Percentiles rank a stretch among this genome's conserved stretches.
Conservation (phyloP, 1,140 invertebrate genomes). For the Drosophila melanogaster region DNA sequence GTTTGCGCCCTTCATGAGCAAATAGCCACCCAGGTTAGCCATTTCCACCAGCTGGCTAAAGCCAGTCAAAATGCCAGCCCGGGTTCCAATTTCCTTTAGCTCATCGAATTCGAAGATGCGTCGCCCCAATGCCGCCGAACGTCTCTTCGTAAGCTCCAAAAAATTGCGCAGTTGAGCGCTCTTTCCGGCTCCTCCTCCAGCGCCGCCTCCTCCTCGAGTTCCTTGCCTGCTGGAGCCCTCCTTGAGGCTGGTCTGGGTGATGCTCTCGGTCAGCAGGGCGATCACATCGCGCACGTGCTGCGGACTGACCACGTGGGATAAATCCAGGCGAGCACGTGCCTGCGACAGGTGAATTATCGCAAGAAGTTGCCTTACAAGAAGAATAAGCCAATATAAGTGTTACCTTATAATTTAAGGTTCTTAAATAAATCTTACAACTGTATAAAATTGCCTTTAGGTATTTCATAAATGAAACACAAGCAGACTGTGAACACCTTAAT, state of each 20-base stretch:
- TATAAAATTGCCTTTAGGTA: background rate
- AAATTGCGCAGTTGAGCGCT: constrained; percentile 91
- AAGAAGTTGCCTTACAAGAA: constrained; percentile 49
- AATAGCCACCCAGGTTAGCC: constrained; percentile 93
- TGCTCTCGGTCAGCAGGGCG: constrained; percentile 92
- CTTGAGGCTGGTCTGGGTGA: constrained; percentile 89
- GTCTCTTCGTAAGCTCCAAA: constrained; percentile 88
- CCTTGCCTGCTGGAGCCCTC: constrained; percentile 84
- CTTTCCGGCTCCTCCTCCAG: constrained; percentile 88
- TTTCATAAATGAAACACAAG: no score
- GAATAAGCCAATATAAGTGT: no score
- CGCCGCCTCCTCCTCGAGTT: constrained; percentile 60
- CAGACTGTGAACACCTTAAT: no score
- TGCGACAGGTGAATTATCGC: constrained; percentile 95
- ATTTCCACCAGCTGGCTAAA: constrained; percentile 88
- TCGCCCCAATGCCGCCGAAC: constrained; percentile 88
- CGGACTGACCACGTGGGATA: constrained; percentile 91
- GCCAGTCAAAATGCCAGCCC: constrained; percentile 88
- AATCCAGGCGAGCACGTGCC: constrained; percentile 94
- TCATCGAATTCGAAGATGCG: constrained; percentile 91
- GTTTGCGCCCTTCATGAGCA: constrained; percentile 93
- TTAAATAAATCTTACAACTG: no score
- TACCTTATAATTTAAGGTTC: no score
- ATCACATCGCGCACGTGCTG: constrained; percentile 94
- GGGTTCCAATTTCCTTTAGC: constrained; percentile 88